Evolutionary conservation across 2,797 vertebrate species (phyloP).

Genomic region (Acanthiza pusilla): DNA sequence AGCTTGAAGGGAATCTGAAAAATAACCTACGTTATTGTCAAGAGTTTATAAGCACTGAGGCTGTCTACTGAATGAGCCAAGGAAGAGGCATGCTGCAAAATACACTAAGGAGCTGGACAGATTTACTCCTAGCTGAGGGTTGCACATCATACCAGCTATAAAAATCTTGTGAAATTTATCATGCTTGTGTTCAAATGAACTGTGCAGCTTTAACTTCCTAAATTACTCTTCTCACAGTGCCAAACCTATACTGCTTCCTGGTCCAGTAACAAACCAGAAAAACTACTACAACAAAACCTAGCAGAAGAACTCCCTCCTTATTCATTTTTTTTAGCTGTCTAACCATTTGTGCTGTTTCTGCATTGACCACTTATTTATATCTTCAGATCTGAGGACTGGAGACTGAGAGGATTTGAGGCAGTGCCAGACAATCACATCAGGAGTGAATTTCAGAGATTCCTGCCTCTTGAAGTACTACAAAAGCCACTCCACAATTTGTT

Average conservation of each 20-base stretch:
- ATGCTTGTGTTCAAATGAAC: neutral
- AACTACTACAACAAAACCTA: neutral
- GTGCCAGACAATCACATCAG: neutral
- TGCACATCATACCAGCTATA: neutral
- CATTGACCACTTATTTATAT: neutral
- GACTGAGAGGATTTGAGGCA: neutral
- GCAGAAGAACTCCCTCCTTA: neutral
- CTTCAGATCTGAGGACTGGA: neutral
- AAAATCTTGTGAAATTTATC: neutral
- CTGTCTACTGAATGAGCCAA: neutral
- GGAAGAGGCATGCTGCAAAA: neutral
- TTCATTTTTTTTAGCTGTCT: neutral
- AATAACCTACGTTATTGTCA: neutral
- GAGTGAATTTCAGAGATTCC: neutral
- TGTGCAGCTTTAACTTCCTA: neutral
- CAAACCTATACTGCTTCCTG: neutral
- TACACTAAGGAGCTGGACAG: neutral
- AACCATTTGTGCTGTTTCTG: neutral
- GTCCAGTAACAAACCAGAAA: neutral
- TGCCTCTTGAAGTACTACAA: neutral
- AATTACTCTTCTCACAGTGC: neutral
- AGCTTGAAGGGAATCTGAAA: neutral
- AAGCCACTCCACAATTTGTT: neutral
- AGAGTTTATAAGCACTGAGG: neutral
- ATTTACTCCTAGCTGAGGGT: neutral